Conservation (phyloP, 1,140 invertebrate genomes). For the Conopomorpha cramerella region DNA sequence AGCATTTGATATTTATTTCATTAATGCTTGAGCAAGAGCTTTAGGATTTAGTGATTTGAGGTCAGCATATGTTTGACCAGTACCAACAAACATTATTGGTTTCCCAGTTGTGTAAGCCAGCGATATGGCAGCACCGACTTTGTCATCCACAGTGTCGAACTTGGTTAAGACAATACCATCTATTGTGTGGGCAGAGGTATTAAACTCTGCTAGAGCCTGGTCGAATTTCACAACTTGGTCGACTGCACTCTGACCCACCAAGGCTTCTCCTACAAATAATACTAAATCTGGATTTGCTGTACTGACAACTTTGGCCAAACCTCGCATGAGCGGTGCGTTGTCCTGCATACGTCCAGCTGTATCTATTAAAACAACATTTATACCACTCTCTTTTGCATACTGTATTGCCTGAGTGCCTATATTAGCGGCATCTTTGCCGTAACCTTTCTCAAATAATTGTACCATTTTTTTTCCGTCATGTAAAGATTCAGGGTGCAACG, state of each 20-base stretch:
- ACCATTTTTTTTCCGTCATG: slow-evolving; percentile 81
- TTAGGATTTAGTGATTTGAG: slow-evolving; percentile 95
- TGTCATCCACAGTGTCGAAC: slow-evolving; percentile 99
- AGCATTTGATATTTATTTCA: too few species aligned
- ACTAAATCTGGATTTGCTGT: slow-evolving; percentile 96
- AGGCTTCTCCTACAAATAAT: slow-evolving; percentile 97
- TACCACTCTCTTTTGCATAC: slow-evolving; percentile 77
- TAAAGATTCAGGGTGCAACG: slow-evolving; percentile 82
- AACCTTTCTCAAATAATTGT: slow-evolving; percentile 96
- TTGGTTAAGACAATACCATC: slow-evolving; percentile 98
- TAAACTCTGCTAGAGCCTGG: slow-evolving; percentile 91
- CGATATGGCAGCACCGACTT: slow-evolving; percentile 98
- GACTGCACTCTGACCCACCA: slow-evolving; percentile 99
- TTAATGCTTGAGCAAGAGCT: slow-evolving; percentile 93
- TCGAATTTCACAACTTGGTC: slow-evolving; percentile 99
- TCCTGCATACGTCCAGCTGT: slow-evolving; percentile 99
- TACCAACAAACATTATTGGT: slow-evolving; percentile 99
- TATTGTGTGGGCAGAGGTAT: slow-evolving; percentile 89
- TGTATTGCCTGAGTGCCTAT: slow-evolving; percentile 97
- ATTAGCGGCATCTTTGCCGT: slow-evolving; percentile 97
- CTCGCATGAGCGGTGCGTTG: slow-evolving; percentile 98
- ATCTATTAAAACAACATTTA: slow-evolving; percentile 95
- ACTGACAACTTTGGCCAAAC: slow-evolving; percentile 88
- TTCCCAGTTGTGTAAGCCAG: slow-evolving; percentile 99
- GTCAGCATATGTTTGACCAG: slow-evolving; percentile 98